Conservation (phyloP, 2,797 vertebrate species). For the Gorsachius magnificus region DNA sequence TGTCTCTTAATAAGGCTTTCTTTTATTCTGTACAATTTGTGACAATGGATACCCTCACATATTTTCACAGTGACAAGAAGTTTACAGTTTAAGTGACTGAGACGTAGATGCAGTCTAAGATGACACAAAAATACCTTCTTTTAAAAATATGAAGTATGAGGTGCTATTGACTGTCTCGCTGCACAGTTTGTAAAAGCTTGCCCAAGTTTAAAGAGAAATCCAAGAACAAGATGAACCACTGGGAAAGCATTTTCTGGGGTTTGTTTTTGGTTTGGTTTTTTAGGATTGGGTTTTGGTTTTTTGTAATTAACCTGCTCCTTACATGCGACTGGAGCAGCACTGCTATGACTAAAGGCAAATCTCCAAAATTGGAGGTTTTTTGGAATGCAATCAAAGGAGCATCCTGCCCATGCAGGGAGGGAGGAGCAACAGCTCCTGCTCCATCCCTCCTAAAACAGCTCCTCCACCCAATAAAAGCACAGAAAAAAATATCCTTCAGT, state of each 20-base stretch:
- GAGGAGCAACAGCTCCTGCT: not conserved
- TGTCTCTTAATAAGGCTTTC: constrained; percentile 18
- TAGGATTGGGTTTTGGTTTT: not conserved
- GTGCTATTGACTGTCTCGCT: not conserved
- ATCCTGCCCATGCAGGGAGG: not conserved
- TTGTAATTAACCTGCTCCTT: not conserved
- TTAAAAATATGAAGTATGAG: not conserved
- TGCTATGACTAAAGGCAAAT: not conserved
- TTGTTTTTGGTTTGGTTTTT: too few relatives aligned
- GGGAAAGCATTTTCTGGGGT: not conserved
- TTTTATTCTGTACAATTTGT: constrained; percentile 13
- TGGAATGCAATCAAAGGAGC: not conserved
- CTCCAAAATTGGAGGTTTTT: not conserved
- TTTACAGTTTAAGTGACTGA: constrained; percentile 23
- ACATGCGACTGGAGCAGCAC: not conserved
- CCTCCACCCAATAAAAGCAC: not conserved
- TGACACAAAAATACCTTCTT: not conserved
- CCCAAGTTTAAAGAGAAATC: not conserved
- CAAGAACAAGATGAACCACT: not conserved
- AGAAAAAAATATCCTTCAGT: not conserved
- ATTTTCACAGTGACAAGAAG: constrained; percentile 31
- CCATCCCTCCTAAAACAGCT: not conserved
- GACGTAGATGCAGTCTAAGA: not conserved
- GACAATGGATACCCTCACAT: not conserved
- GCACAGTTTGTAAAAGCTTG: not conserved